Evolutionary conservation across 1,140 invertebrate species (phyloP).

Genomic region (Euglossa dilemma): DNA sequence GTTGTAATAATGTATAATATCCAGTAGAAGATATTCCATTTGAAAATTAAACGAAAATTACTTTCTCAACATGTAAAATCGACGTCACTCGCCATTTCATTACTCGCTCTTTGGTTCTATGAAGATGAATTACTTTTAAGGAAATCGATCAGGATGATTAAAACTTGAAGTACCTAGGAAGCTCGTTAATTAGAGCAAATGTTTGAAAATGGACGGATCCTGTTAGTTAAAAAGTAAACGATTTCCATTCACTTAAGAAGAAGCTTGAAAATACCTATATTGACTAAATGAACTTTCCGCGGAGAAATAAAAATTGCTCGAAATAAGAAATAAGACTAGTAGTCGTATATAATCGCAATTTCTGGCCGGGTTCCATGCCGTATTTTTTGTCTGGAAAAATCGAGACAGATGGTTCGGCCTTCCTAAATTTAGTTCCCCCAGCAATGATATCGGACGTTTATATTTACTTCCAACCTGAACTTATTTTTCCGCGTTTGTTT

Average conservation of each 20-base stretch:
- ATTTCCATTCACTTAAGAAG: not conserved
- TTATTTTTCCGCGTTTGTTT: not conserved
- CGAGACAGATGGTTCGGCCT: not conserved
- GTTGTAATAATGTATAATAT: too few species aligned
- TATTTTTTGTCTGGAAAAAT: not conserved
- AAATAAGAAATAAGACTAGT: not conserved
- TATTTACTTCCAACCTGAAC: not conserved
- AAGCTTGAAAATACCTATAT: too few species aligned
- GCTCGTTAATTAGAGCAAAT: not conserved
- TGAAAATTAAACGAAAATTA: too few species aligned
- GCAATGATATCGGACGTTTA: not conserved
- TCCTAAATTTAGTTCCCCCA: not conserved
- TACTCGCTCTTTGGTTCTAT: too few species aligned
- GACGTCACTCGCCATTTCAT: too few species aligned
- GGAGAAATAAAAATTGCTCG: not conserved
- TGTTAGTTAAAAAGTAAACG: not conserved
- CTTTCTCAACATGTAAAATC: too few species aligned
- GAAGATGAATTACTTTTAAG: not conserved
- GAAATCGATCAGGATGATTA: not conserved
- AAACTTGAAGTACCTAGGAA: not conserved
- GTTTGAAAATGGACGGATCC: not conserved
- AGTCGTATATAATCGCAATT: not conserved
- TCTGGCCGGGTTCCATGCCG: not conserved
- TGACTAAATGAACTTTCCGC: not conserved
- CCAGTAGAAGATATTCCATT: too few species aligned